A percentile compares a stretch with the other conserved stretches of the same genome.
Conservation (phyloP, 1,140 invertebrate genomes). For the Schlechtendalia chinensis region DNA sequence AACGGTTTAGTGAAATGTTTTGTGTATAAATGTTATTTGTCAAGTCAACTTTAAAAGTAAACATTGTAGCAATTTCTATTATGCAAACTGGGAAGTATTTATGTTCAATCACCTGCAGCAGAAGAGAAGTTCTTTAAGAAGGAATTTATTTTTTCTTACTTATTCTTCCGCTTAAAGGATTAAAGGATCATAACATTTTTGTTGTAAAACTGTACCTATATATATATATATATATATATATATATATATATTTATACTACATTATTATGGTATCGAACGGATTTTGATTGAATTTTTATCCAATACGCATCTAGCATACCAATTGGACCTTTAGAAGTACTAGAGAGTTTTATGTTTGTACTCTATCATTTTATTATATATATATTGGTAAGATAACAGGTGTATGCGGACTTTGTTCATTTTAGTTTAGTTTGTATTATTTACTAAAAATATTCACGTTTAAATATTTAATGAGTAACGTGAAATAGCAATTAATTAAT, state of each 20-base stretch:
- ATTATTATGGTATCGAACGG: background rate
- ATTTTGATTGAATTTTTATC: conserved; percentile 44
- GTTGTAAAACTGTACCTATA: conserved; percentile 8
- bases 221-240: background rate
- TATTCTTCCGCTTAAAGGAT: conserved; percentile 16
- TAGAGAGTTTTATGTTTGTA: background rate
- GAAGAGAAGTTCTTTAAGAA: background rate
- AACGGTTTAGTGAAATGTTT: too few relatives aligned
- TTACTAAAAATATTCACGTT: too few relatives aligned
- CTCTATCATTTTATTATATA: conserved; percentile 4
- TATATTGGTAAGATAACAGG: background rate
- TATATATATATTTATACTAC: background rate
- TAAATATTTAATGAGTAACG: too few relatives aligned
- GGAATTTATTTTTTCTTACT: conserved; percentile 13
- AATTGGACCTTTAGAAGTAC: conserved; percentile 28
- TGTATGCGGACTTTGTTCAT: background rate
- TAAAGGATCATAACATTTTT: conserved; percentile 33
- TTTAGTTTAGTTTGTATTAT: too few relatives aligned
- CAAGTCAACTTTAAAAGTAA: conserved; percentile 7
- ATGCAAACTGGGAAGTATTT: conserved; percentile 12
- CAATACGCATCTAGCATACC: conserved; percentile 6
- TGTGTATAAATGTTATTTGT: too few relatives aligned
- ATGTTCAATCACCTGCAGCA: background rate
- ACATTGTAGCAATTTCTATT: background rate
- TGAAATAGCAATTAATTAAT: too few relatives aligned